Percentiles rank a stretch among this genome's conserved stretches.
Evolutionary conservation across 2,797 vertebrate genomes (phyloP).

Genomic region (Urocyon cinereoargenteus): DNA sequence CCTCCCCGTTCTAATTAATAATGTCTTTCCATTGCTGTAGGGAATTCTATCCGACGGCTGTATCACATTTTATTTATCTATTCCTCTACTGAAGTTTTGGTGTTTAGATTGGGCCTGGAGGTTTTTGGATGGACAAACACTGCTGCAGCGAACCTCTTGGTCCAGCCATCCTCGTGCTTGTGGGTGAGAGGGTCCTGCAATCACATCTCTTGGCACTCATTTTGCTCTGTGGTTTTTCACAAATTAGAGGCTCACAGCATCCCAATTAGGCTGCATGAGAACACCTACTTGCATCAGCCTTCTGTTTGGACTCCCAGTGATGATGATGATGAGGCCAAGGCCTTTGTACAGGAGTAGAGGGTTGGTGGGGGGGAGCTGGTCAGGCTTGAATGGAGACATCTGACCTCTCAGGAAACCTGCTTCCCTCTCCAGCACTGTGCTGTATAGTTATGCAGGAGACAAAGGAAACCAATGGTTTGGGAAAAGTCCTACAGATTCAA

Average conservation of each 20-base stretch:
- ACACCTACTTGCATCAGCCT: too few relatives aligned
- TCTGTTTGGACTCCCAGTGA: not conserved
- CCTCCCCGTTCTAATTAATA: not conserved
- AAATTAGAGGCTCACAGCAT: not conserved
- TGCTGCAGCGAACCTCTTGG: accelerated
- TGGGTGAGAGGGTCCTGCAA: not conserved
- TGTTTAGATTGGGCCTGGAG: not conserved
- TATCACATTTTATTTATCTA: not conserved
- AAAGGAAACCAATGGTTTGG: not conserved
- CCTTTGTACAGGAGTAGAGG: accelerated
- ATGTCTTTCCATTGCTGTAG: not conserved
- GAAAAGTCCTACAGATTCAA: not conserved
- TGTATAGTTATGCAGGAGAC: not conserved
- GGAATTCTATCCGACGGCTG: not conserved
- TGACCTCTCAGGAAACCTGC: not conserved
- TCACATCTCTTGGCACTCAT: not conserved
- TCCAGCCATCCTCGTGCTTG: accelerated
- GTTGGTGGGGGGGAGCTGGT: not conserved
- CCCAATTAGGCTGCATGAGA: accelerated
- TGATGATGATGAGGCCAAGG: not conserved
- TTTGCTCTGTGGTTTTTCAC: not conserved
- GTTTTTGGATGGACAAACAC: not conserved
- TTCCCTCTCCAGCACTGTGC: not conserved
- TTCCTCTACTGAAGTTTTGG: not conserved
- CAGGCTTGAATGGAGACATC: not conserved